These are phyloP conservation scores for Anarsia innoxiella DNA, from an alignment of 2,888 invertebrate species.

Conservation along the genomic window DNA sequence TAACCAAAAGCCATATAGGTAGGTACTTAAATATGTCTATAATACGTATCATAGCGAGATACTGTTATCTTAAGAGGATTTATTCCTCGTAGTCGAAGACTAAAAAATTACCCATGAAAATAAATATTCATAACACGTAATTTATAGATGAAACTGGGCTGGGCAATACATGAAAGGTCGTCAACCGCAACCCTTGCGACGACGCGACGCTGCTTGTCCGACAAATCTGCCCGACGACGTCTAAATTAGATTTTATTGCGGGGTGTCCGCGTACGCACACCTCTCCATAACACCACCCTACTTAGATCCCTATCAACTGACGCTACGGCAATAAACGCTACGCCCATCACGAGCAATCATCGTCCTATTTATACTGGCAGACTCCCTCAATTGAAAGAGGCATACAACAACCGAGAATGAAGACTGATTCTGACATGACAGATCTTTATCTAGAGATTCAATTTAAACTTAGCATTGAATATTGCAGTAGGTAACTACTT, in stretches of 20 bases:
- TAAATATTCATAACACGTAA: too few relatives aligned
- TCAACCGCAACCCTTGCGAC: conserved; percentile 58
- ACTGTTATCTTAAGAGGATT: too few relatives aligned
- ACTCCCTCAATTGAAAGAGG: conserved; percentile 51
- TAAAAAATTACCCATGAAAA: too few relatives aligned
- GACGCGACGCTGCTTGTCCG: conserved; percentile 44
- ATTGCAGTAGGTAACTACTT: too few relatives aligned
- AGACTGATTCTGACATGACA: conserved; percentile 51
- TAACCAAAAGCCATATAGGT: too few relatives aligned
- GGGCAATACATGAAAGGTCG: conserved; percentile 49
- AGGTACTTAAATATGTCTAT: too few relatives aligned
- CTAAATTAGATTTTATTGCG: conserved; percentile 75
- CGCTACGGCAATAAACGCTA: conserved; percentile 5
- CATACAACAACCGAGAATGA: conserved; percentile 49
- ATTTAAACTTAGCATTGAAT: too few relatives aligned
- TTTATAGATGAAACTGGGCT: too few relatives aligned
- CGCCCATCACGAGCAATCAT: conserved; percentile 14
- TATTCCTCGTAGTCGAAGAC: too few relatives aligned
- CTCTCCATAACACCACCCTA: conserved; percentile 36
- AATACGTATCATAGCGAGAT: too few relatives aligned
- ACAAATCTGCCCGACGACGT: conserved; percentile 68
- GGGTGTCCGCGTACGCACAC: conserved; percentile 57
- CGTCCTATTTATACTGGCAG: conserved; percentile 39
- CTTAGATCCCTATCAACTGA: conserved; percentile 26
- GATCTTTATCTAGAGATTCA: too few relatives aligned